These are phyloP conservation scores for Rhizomys pruinosus DNA, from an alignment of 2,113 vertebrate species.

Conservation along the genomic window DNA sequence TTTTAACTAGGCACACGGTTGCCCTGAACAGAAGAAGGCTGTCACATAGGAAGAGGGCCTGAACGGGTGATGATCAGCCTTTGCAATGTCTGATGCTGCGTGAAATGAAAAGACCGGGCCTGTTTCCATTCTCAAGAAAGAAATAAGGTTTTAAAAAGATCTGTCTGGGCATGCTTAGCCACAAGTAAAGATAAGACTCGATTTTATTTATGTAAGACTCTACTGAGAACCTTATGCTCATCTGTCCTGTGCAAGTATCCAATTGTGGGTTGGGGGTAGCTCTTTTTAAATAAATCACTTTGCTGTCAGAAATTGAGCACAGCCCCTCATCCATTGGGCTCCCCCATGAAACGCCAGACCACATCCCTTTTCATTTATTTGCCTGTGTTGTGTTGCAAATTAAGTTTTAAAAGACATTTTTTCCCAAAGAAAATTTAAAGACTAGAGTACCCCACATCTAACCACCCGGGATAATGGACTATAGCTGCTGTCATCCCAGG, in stretches of 20 bases:
- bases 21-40: not conserved
- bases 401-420: constrained; percentile 74
- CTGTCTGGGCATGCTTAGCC: not conserved
- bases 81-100: not conserved
- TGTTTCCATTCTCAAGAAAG: constrained; percentile 31
- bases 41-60: not conserved
- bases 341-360: constrained; percentile 60
- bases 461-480: constrained; percentile 81
- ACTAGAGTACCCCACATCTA: constrained; percentile 29
- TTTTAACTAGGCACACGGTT: not conserved
- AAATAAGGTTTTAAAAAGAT: constrained; percentile 18
- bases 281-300: constrained; percentile 54
- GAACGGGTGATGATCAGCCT: not conserved
- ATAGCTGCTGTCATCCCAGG: constrained; percentile 82
- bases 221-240: not conserved
- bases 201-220: not conserved
- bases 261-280: not conserved
- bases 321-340: not conserved
- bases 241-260: not conserved
- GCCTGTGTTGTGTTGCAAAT: constrained; percentile 76
- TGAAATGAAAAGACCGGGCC: not conserved
- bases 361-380: constrained; percentile 69
- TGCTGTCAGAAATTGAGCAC: constrained; percentile 61
- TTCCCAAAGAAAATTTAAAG: constrained; percentile 71
- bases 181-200: not conserved